Conservation (phyloP, 2,888 invertebrate species). For the Cephus rjabovi region DNA sequence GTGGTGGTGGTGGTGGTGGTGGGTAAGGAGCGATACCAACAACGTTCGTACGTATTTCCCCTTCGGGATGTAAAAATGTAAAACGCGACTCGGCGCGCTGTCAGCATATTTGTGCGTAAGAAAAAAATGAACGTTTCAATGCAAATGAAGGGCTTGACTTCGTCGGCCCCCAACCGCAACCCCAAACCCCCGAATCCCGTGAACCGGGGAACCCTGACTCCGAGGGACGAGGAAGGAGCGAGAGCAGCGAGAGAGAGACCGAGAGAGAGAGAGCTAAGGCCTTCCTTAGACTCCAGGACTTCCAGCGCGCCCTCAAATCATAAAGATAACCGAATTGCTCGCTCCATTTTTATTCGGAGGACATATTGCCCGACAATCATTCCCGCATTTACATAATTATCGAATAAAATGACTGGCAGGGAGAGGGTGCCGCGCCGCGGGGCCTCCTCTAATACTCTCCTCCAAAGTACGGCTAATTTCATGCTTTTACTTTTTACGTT, state of each 20-base stretch:
- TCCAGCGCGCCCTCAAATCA: conserved; percentile 50
- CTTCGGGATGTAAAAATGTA: conserved; percentile 51
- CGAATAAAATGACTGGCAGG: conserved; percentile 65
- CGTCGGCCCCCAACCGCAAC: conserved; percentile 34
- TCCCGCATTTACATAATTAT: conserved; percentile 65
- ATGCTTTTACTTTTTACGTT: conserved; percentile 43
- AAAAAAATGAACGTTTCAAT: conserved; percentile 61
- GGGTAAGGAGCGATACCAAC: background rate
- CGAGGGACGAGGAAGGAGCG: conserved; percentile 8
- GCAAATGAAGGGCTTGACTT: conserved; percentile 63
- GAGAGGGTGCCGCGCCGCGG: conserved; percentile 65
- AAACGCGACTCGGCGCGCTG: conserved; percentile 54
- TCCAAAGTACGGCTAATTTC: conserved; percentile 54
- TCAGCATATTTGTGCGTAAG: conserved; percentile 55
- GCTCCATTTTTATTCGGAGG: conserved; percentile 61
- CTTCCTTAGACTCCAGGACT: conserved; percentile 18
- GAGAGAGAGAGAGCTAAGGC: conserved; percentile 3
- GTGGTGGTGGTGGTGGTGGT: background rate
- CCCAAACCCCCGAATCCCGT: conserved; percentile 5
- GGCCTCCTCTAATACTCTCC: conserved; percentile 22
- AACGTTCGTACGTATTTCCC: conserved; percentile 4
- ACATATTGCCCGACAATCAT: conserved; percentile 66
- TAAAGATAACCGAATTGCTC: conserved; percentile 65
- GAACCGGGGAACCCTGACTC: conserved; percentile 15
- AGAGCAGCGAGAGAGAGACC: conserved; percentile 4